Conservation (phyloP, 2,797 vertebrate species). For the Liparis tanakae region DNA sequence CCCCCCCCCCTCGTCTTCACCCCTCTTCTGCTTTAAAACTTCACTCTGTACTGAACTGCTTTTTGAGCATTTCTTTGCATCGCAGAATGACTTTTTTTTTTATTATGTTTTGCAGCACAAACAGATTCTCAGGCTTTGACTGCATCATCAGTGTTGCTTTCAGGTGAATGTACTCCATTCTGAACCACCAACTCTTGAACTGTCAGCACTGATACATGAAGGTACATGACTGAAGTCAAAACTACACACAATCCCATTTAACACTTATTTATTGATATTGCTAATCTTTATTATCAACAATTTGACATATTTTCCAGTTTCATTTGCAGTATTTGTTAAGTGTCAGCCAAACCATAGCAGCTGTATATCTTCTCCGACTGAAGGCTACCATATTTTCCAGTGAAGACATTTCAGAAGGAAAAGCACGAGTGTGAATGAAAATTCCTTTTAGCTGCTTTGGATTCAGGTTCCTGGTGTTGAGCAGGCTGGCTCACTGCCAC, state of each 20-base stretch:
- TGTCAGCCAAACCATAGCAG: background rate
- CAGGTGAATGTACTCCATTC: constrained; percentile 25
- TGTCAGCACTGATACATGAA: constrained; percentile 6
- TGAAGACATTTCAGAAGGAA: background rate
- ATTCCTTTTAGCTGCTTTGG: background rate
- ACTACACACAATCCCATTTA: background rate
- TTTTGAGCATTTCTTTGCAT: constrained; percentile 46
- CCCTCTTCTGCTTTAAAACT: constrained; percentile 43
- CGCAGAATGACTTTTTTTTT: no score
- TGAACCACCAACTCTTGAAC: constrained; percentile 46
- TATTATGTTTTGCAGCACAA: constrained; percentile 40
- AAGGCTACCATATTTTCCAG: background rate
- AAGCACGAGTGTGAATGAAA: constrained; percentile 4
- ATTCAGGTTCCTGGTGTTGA: background rate
- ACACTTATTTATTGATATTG: background rate
- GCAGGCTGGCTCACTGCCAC: background rate
- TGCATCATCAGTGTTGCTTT: constrained; percentile 38
- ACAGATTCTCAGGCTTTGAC: constrained; percentile 39
- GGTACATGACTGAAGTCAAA: constrained; percentile 13
- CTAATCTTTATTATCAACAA: background rate
- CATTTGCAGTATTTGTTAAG: background rate
- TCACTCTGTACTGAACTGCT: constrained; percentile 28
- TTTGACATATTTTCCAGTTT: background rate
- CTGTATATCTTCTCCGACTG: background rate
- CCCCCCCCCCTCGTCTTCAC: background rate